Evolutionary conservation across 2,113 vertebrate species (phyloP).

Genomic region (Engraulis encrasicolus): DNA sequence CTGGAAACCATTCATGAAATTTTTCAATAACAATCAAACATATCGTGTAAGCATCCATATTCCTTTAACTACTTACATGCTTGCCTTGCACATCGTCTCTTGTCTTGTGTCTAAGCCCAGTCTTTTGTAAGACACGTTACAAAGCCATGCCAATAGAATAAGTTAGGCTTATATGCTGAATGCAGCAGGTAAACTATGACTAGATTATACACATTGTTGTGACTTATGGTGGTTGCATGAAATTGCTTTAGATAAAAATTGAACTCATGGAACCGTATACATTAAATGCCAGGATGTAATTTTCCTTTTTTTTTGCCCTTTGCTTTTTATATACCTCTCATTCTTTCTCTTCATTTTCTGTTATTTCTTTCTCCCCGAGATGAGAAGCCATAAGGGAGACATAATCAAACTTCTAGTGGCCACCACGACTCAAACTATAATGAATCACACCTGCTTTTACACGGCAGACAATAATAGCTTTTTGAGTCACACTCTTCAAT

Average conservation of each 20-base stretch:
- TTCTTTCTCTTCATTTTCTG: conserved; percentile 17
- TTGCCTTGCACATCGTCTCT: no score
- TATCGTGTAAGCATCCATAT: no score
- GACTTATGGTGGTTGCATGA: background rate
- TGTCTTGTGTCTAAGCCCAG: no score
- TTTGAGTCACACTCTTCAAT: conserved; percentile 48
- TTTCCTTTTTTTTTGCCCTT: background rate
- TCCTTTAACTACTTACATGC: no score
- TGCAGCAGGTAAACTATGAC: background rate
- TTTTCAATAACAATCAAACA: no score
- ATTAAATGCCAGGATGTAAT: background rate
- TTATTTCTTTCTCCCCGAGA: conserved; percentile 46
- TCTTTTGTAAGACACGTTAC: background rate
- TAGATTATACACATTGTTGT: background rate
- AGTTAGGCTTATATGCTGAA: background rate
- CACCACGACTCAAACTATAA: conserved; percentile 52
- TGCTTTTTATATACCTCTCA: background rate
- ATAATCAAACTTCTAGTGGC: background rate
- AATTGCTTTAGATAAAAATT: background rate
- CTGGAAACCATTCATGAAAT: no score
- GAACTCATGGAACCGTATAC: background rate
- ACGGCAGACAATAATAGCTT: conserved; percentile 64
- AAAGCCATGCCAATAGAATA: background rate
- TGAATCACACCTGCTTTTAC: conserved; percentile 68
- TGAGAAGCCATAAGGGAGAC: background rate